Percentiles rank a stretch among this genome's conserved stretches.
Evolutionary conservation across 2,888 invertebrate species (phyloP).

Genomic region (Torymus texanus): DNA sequence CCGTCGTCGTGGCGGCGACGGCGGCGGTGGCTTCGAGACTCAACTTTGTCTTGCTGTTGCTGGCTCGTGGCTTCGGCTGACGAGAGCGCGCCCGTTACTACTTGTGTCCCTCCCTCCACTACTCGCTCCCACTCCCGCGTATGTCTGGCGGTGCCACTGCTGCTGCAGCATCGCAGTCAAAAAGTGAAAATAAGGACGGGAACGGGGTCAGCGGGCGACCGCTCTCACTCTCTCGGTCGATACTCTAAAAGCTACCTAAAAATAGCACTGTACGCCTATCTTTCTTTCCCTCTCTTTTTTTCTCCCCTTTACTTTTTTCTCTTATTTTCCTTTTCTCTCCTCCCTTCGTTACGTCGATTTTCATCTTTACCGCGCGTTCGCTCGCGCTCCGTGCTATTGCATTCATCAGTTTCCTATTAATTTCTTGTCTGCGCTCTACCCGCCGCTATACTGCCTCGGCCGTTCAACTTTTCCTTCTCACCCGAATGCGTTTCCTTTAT

Average conservation of each 20-base stretch:
- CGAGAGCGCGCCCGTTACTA: constrained; percentile 28
- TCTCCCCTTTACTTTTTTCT: neutral
- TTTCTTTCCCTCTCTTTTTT: neutral
- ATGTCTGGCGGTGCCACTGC: neutral
- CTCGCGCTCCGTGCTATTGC: no score
- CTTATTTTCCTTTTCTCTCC: neutral
- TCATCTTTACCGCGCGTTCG: neutral
- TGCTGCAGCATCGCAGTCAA: constrained; percentile 23
- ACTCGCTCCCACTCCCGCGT: neutral
- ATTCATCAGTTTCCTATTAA: constrained; percentile 15
- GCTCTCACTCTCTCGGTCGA: constrained; percentile 20
- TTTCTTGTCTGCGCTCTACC: constrained; percentile 1
- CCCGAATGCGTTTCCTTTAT: neutral
- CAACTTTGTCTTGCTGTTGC: constrained; percentile 35
- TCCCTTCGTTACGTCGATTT: constrained; percentile 22
- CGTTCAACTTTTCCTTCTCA: neutral
- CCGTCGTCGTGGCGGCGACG: neutral
- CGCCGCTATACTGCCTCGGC: neutral
- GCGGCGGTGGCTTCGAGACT: constrained; percentile 12
- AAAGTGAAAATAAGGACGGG: constrained; percentile 52
- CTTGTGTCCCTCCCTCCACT: constrained; percentile 11
- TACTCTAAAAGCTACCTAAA: constrained; percentile 51
- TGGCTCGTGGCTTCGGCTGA: constrained; percentile 29
- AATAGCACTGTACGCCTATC: constrained; percentile 18
- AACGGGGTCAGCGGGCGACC: constrained; percentile 46